Conservation (phyloP, 2,797 vertebrate genomes). For the Monodelphis domestica region DNA sequence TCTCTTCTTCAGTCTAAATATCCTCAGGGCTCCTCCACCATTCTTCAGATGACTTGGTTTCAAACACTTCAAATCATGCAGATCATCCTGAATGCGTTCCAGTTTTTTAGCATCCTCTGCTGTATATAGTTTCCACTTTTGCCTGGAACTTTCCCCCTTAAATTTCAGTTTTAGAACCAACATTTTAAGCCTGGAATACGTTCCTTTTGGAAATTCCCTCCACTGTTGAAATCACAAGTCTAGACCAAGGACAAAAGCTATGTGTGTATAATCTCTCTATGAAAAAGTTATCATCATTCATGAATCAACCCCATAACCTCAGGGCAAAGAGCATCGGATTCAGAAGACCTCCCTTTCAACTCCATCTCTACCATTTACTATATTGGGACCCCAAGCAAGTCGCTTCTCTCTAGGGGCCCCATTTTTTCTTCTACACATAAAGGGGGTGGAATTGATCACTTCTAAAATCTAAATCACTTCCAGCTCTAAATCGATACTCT, state of each 20-base stretch:
- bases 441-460: not conserved
- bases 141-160: not conserved
- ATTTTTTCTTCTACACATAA: not conserved
- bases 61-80: not conserved
- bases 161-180: not conserved
- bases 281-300: not conserved
- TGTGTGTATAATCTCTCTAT: not conserved
- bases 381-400: too few relatives aligned
- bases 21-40: not conserved
- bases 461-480: slow-evolving; percentile 1
- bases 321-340: not conserved
- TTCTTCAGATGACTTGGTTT: not conserved
- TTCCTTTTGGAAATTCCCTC: not conserved
- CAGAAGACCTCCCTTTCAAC: not conserved
- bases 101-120: not conserved
- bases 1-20: not conserved
- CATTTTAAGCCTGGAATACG: not conserved
- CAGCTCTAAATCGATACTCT: not conserved
- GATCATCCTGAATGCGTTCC: not conserved
- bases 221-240: not conserved
- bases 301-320: not conserved
- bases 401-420: not conserved
- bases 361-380: not conserved
- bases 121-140: not conserved
- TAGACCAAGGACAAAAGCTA: not conserved